Base-by-base conservation (phyloP, 53 echinoderm and acorn worm species). In the Holothuria scabra region DNA sequence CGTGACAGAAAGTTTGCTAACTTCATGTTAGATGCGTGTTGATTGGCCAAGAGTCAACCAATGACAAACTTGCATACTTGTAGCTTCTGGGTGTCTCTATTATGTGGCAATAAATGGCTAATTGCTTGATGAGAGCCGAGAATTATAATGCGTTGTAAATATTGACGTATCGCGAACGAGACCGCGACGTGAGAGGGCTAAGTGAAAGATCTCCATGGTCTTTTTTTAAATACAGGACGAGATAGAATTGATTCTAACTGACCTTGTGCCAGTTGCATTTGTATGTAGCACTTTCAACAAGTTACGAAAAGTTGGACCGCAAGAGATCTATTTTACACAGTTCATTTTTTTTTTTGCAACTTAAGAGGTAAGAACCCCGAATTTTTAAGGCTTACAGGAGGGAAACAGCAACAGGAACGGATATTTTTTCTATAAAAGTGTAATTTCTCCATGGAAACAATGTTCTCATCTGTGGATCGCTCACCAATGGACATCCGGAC, bases 401-500 rank as follows among this genome's bases (percentile, higher is more conserved):
- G 2, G 28, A 61, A 6, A 13, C 1, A 13, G 23, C 1, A n/a
- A 26, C 12, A 28, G 2, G 16, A 28, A 12, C 24, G 31, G 65
- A 64, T 8, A 13, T 12, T 28, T 31, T 11, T 21, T 64, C 65
- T 61, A 24, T 23, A 25, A 64, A 61, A 41, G 38, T 81, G 63
- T 81, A 8, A 52, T 52, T 52, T 6, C 18, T 52, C 52, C 52
- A 52, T 2, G 52, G 52, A 52, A 52, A 52, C 1, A 14, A 52
- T 52, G 52, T 52, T 52, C 18, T 52, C 52, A 52, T 52, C 86
- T 18, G 31, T 93, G 85, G 93, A 93, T 33, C 83, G 87, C 23
- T 88, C 93, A 26, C 49, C 81, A 11, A 90, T 96, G 74, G 96
- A 96, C 87, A 63, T 96, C n/a, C 93, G 93, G 41, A 96, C 99